Percentiles rank a stretch among this genome's conserved stretches.
Conservation (phyloP, 2,797 vertebrate species). For the Adelosebastes latens region DNA sequence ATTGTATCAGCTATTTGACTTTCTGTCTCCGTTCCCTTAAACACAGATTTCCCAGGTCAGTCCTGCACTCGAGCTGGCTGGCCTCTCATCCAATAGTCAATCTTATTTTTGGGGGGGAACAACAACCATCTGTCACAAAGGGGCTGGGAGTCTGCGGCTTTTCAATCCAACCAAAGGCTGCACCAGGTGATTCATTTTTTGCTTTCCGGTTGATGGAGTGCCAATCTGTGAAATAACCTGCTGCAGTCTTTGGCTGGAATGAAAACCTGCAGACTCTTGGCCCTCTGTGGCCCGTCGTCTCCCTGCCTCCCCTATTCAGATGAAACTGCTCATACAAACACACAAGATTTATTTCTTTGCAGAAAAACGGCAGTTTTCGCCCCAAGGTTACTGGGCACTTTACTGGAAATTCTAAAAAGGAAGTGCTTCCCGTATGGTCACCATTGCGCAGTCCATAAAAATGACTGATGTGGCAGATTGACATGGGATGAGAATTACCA, state of each 20-base stretch:
- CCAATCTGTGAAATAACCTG: conserved; percentile 60
- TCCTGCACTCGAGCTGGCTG: not conserved
- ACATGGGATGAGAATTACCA: conserved; percentile 4
- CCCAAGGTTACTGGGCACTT: not conserved
- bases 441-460: not conserved
- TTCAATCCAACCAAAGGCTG: conserved; percentile 31
- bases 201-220: conserved; percentile 55
- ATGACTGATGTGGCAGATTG: conserved; percentile 10
- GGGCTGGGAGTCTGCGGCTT: conserved; percentile 21
- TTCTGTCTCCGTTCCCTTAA: too few species aligned
- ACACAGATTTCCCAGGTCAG: not conserved
- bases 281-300: conserved; percentile 15
- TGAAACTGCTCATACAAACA: conserved; percentile 19
- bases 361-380: not conserved
- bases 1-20: not conserved
- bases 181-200: conserved; percentile 59
- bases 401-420: conserved; percentile 11
- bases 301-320: conserved; percentile 19
- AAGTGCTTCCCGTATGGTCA: not conserved
- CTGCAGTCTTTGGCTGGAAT: conserved; percentile 43
- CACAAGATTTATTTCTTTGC: conserved; percentile 5
- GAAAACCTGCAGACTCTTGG: conserved; percentile 33
- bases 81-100: not conserved
- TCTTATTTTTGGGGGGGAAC: not conserved
- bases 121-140: conserved; percentile 27